Base-by-base conservation (phyloP, 2,113 vertebrate species). In the Ctenodactylus gundi region DNA sequence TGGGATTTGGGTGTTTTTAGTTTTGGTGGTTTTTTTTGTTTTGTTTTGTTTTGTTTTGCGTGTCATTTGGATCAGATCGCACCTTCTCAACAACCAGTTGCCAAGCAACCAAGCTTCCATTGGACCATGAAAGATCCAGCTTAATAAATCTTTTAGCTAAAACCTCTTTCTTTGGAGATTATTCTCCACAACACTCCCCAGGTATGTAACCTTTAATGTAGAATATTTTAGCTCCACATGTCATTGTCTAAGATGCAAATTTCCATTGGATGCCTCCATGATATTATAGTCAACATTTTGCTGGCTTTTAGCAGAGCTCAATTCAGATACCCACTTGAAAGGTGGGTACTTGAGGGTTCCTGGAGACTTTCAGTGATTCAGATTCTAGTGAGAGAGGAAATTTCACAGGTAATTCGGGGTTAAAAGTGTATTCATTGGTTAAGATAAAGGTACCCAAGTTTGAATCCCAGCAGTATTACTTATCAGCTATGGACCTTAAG, bases 141-240 rank as follows among this genome's bases (percentile, higher is more conserved):
- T 96, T 94, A 95, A 90, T 94, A 94, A 97, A 96, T 93, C 92
- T 93, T 94, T 93, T 76, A 90, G 55, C 85, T 93, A 90, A 94
- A 94, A 80, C 18, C 46, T 93, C 84, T 89, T 95, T 27, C 46
- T 91, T 91, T 83, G 53, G 53, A 96, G 70, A 91, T 91, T 82
- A 89, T 76, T 31, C 15, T 93, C 57, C 46, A 46, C 64, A 87
- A 76, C 15, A 95, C 70, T 93, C 62, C 58, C 77, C 31, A 87
- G 41, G n/a, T 87, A 72, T 90, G 64, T 55, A 95, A 81, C 7
- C 25, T 92, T 41, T 68, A 64, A 95, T 4, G 55, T 70, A 85
- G 46, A 85, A 94, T 53, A 67, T 62, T 85, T 95, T 91, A 94
- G 67, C 17, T 85, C 46, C 51, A 72, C 17, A 85, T 77, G 91